These are phyloP conservation scores for Ardeotis arabs DNA, from an alignment of 2,113 vertebrate genomes.

Conservation along the genomic window DNA sequence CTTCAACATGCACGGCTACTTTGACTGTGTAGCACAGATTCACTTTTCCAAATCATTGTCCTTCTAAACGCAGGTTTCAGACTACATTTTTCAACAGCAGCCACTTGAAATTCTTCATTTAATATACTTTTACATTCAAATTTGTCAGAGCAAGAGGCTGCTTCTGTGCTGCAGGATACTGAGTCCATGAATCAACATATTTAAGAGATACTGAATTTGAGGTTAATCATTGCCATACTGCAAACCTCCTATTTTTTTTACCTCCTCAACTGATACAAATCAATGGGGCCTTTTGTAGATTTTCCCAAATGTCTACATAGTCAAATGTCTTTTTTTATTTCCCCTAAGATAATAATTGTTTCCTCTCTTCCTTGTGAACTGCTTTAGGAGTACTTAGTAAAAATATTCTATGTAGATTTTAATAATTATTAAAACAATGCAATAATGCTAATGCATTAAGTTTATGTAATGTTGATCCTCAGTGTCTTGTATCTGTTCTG, in stretches of 20 bases:
- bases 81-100: background rate
- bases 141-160: background rate
- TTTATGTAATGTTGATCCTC: background rate
- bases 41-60: background rate
- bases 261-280: background rate
- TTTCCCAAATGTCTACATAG: background rate
- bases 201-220: background rate
- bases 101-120: background rate
- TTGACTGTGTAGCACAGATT: background rate
- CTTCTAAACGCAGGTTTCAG: background rate
- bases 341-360: background rate
- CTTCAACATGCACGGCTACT: accelerated
- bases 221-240: background rate
- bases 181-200: background rate
- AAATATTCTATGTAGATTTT: background rate
- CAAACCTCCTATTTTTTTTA: background rate
- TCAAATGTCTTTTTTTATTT: background rate
- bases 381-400: background rate
- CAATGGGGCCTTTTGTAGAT: background rate
- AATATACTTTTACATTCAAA: background rate
- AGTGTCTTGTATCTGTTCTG: background rate
- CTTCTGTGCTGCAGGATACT: background rate
- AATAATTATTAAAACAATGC: background rate
- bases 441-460: background rate
- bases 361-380: background rate